Conservation (phyloP, 2,797 vertebrate genomes). For the Arnoldichthys spilopterus region DNA sequence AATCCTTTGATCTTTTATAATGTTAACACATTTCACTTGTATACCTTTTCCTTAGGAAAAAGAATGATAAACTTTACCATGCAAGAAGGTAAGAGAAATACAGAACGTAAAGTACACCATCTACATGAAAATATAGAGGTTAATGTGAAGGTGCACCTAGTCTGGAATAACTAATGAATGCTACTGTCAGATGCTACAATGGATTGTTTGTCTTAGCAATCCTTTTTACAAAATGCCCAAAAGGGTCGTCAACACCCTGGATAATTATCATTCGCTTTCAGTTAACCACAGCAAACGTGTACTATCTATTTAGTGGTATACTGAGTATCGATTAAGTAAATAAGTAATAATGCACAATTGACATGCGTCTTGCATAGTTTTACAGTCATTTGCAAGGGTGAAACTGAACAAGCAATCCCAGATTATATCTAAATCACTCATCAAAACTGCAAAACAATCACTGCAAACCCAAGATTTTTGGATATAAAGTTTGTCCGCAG, state of each 20-base stretch:
- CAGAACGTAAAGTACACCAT: constrained; percentile 15
- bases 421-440: constrained; percentile 37
- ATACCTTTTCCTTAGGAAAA: constrained; percentile 82
- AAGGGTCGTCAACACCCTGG: constrained; percentile 32
- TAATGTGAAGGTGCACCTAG: background rate
- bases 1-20: constrained; percentile 63
- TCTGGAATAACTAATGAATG: constrained; percentile 16
- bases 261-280: constrained; percentile 21
- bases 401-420: constrained; percentile 58
- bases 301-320: constrained; percentile 33
- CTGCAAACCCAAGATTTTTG: constrained; percentile 64
- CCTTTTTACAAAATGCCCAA: constrained; percentile 33
- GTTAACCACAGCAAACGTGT: constrained; percentile 21
- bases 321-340: constrained; percentile 53
- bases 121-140: background rate
- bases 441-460: constrained; percentile 58
- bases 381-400: constrained; percentile 50
- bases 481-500: background rate
- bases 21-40: constrained; percentile 72
- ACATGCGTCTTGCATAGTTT: constrained; percentile 80
- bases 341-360: constrained; percentile 67
- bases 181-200: constrained; percentile 36
- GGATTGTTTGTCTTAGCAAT: constrained; percentile 20
- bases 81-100: constrained; percentile 71
- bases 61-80: constrained; percentile 77